Percentiles rank a stretch among this genome's conserved stretches.
Evolutionary conservation across 2,888 invertebrate species (phyloP).

Genomic region (Trichopoda pennipes): DNA sequence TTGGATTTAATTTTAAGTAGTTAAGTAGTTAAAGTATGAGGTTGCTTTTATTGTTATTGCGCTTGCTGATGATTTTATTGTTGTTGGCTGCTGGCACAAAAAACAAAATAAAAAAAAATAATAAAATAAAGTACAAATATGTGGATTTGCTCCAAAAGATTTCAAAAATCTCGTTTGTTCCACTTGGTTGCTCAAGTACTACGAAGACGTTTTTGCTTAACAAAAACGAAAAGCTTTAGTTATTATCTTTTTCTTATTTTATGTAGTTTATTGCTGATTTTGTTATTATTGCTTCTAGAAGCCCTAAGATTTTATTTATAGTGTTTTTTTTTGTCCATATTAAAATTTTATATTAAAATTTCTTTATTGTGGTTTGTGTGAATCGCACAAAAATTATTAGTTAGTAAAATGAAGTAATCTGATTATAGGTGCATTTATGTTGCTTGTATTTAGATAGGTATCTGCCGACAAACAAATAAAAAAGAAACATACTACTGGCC

Average conservation of each 20-base stretch:
- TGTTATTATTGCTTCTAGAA: slow-evolving; percentile 47
- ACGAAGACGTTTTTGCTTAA: slow-evolving; percentile 50
- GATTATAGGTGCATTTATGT: slow-evolving; percentile 21
- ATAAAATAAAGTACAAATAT: slow-evolving; percentile 43
- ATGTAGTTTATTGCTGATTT: slow-evolving; percentile 7
- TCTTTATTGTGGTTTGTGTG: slow-evolving; percentile 35
- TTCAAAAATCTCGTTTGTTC: slow-evolving; percentile 80
- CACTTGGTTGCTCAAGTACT: slow-evolving; percentile 80
- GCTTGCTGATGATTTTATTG: slow-evolving; percentile 14
- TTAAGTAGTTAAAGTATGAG: not conserved
- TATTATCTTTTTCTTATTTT: slow-evolving; percentile 41
- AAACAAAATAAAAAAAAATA: too few relatives aligned
- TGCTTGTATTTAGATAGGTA: slow-evolving; percentile 2
- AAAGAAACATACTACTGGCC: slow-evolving; percentile 20
- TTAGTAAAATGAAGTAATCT: slow-evolving; percentile 6
- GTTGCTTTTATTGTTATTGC: slow-evolving; percentile 13
- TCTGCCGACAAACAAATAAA: slow-evolving; percentile 19
- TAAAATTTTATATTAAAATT: slow-evolving; percentile 41
- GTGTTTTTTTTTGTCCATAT: slow-evolving; percentile 10
- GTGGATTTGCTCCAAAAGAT: slow-evolving; percentile 81
- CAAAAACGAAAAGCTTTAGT: slow-evolving; percentile 31
- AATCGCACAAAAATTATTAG: not conserved
- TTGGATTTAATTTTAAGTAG: not conserved
- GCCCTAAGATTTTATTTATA: slow-evolving; percentile 60
- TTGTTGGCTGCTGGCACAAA: slow-evolving; percentile 11